phyloP scores from a whole-genome alignment of 2,888 invertebrate species.

The Eupithecia pulchellata region DNA sequence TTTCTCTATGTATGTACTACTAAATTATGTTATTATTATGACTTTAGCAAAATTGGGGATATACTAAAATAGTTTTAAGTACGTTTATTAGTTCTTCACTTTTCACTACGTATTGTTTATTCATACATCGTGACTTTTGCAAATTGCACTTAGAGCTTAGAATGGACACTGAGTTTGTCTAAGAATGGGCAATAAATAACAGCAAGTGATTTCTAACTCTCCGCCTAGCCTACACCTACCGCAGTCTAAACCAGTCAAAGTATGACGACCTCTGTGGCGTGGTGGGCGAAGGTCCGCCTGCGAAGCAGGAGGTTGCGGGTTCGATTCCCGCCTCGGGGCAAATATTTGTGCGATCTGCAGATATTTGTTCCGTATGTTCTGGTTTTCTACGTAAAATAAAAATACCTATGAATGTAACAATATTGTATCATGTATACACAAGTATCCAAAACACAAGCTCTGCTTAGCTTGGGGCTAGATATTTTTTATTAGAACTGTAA shows the following conservation, averaged over 20 bases:
- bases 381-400: too few species aligned
- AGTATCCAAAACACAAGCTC: too few species aligned
- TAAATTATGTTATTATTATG: background rate
- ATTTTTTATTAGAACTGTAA: too few species aligned
- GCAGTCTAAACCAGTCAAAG: slow-evolving; percentile 9
- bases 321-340: too few species aligned
- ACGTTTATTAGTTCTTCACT: background rate
- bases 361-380: too few species aligned
- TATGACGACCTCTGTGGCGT: too few species aligned
- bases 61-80: background rate
- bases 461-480: too few species aligned
- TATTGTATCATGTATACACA: too few species aligned
- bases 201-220: background rate
- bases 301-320: too few species aligned
- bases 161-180: background rate
- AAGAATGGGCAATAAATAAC: slow-evolving; percentile 14
- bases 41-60: background rate
- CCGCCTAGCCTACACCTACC: slow-evolving; percentile 10
- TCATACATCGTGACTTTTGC: background rate
- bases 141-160: background rate
- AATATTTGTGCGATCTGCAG: too few species aligned
- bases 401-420: too few species aligned
- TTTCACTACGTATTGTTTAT: background rate
- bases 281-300: too few species aligned
- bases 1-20: background rate